A percentile compares a stretch with the other conserved stretches of the same genome.
Evolutionary conservation across 1,140 invertebrate species (phyloP).

Genomic region (Riptortus pedestris): DNA sequence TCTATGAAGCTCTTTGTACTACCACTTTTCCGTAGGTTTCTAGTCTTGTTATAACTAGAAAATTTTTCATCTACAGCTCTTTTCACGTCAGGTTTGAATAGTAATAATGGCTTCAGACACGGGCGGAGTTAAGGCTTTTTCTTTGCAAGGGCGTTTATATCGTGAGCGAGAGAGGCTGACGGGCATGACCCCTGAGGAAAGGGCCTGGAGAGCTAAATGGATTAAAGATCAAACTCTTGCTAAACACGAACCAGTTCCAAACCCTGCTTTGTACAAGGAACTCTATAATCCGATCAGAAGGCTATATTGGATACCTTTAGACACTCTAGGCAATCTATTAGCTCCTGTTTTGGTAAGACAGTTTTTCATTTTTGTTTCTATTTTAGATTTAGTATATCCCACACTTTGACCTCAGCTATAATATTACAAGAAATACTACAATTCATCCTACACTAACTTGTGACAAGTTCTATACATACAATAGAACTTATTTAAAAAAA

Average conservation of each 20-base stretch:
- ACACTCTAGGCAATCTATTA: constrained; percentile 36
- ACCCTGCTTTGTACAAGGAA: constrained; percentile 54
- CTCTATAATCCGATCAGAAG: constrained; percentile 66
- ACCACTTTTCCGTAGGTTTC: too few relatives aligned
- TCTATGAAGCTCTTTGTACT: too few relatives aligned
- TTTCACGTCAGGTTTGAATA: too few relatives aligned
- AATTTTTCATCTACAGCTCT: too few relatives aligned
- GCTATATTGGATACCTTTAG: constrained; percentile 58
- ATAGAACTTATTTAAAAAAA: too few relatives aligned
- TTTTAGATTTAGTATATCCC: not conserved
- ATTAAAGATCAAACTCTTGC: constrained; percentile 67
- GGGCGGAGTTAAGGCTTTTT: constrained; percentile 55
- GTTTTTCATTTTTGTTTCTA: not conserved
- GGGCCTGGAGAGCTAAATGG: constrained; percentile 70
- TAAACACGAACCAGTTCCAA: constrained; percentile 55
- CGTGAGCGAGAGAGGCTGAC: constrained; percentile 61
- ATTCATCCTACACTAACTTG: too few relatives aligned
- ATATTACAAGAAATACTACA: too few relatives aligned
- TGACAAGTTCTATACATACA: too few relatives aligned
- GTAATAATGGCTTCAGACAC: constrained; percentile 40
- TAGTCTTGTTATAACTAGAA: too few relatives aligned
- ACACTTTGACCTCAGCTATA: too few relatives aligned
- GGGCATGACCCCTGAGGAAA: constrained; percentile 73
- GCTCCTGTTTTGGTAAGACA: constrained; percentile 4
- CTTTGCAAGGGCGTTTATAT: constrained; percentile 59